These are phyloP conservation scores for Propithecus coquereli DNA, from an alignment of 2,113 vertebrate species.

Conservation along the genomic window DNA sequence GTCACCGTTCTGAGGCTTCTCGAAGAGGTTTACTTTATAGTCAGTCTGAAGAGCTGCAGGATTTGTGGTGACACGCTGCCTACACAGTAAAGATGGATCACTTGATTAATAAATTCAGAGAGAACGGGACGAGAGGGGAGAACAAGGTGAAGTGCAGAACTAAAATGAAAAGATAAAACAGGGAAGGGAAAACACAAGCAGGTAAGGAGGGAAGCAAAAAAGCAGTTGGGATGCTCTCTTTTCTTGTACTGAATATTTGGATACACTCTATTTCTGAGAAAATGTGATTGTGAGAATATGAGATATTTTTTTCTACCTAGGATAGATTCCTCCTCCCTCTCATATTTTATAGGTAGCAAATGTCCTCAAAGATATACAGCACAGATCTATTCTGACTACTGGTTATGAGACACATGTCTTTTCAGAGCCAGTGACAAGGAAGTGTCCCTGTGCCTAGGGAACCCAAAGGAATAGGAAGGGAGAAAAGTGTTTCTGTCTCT, in stretches of 20 bases:
- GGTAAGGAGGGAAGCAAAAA: background rate
- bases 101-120: constrained; percentile 76
- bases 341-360: constrained; percentile 56
- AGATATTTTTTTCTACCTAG: constrained; percentile 34
- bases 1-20: constrained; percentile 76
- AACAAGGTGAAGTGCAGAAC: constrained; percentile 63
- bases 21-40: constrained; percentile 80
- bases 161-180: constrained; percentile 64
- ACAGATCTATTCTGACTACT: constrained; percentile 31
- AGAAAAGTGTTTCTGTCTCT: constrained; percentile 22
- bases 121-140: constrained; percentile 43
- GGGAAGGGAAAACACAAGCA: constrained; percentile 51
- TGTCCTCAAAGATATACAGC: constrained; percentile 32
- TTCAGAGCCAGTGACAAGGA: background rate
- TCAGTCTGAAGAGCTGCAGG: constrained; percentile 70
- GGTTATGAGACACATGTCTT: background rate
- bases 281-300: constrained; percentile 44
- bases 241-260: background rate
- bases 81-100: constrained; percentile 74
- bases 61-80: constrained; percentile 71
- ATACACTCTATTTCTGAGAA: background rate
- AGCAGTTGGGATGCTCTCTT: background rate
- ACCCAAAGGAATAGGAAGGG: background rate
- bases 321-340: constrained; percentile 47
- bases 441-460: background rate